These are phyloP conservation scores for Palloptera scutellata DNA, from an alignment of 2,888 invertebrate species.

Conservation along the genomic window DNA sequence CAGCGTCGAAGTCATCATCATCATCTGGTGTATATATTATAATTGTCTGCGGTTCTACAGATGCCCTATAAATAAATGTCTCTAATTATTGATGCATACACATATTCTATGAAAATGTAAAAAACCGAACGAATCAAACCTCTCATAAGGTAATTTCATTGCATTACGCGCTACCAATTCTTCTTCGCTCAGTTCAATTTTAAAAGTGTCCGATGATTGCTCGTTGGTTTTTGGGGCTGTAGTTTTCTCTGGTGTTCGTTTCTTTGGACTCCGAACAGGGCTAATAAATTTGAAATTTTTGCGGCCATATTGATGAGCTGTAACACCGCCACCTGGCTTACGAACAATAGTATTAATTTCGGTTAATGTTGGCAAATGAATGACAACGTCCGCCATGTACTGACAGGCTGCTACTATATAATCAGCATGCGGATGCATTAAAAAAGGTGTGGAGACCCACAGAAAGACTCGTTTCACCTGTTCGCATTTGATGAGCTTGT, in stretches of 20 bases:
- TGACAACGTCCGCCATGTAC: slow-evolving; percentile 57
- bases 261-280: slow-evolving; percentile 3
- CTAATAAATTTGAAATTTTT: slow-evolving; percentile 48
- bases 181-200: slow-evolving; percentile 62
- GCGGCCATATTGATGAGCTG: slow-evolving; percentile 54
- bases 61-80: slow-evolving; percentile 54
- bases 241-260: slow-evolving; percentile 25
- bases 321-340: slow-evolving; percentile 56
- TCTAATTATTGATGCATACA: neutral
- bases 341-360: slow-evolving; percentile 52
- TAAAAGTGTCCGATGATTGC: slow-evolving; percentile 56
- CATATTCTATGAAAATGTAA: neutral
- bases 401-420: slow-evolving; percentile 58
- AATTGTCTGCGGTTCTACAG: slow-evolving; percentile 68
- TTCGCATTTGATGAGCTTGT: slow-evolving; percentile 49
- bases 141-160: slow-evolving; percentile 62
- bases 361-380: slow-evolving; percentile 49
- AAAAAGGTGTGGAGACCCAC: slow-evolving; percentile 55
- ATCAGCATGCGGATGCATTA: slow-evolving; percentile 46
- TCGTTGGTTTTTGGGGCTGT: slow-evolving; percentile 35
- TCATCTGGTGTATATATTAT: slow-evolving; percentile 81
- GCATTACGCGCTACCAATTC: slow-evolving; percentile 62
- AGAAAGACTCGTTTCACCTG: slow-evolving; percentile 55
- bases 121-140: too few species aligned
- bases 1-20: slow-evolving; percentile 84